phyloP scores from a whole-genome alignment of 1,140 invertebrate species.

The Planococcus citri region DNA sequence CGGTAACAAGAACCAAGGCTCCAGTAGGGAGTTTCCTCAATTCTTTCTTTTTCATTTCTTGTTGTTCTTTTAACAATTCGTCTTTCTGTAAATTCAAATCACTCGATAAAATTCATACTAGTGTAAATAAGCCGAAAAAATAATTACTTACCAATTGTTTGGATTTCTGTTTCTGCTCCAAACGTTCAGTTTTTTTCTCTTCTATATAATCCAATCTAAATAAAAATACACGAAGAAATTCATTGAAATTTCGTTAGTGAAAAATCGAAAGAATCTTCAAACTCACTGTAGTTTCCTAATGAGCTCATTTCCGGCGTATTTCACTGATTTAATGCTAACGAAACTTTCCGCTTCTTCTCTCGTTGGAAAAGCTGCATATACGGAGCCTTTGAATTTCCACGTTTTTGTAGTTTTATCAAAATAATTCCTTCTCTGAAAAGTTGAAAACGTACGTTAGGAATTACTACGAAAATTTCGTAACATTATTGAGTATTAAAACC shows the following conservation, averaged over 20 bases:
- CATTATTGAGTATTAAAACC: too few species aligned
- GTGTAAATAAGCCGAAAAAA: background rate
- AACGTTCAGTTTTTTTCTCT: constrained; percentile 53
- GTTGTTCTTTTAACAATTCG: constrained; percentile 32
- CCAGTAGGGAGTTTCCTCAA: constrained; percentile 45
- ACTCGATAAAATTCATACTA: too few species aligned
- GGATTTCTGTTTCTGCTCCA: constrained; percentile 43
- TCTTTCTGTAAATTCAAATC: constrained; percentile 31
- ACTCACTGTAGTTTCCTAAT: constrained; percentile 58
- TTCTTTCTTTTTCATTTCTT: constrained; percentile 31
- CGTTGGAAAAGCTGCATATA: constrained; percentile 71
- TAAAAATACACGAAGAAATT: background rate
- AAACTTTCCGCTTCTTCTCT: constrained; percentile 56
- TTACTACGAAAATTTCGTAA: too few species aligned
- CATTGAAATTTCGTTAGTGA: background rate
- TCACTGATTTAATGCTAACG: constrained; percentile 47
- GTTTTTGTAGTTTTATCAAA: constrained; percentile 49
- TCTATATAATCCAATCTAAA: constrained; percentile 47
- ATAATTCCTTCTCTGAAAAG: constrained; percentile 54
- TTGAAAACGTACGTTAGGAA: background rate
- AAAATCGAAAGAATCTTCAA: constrained; percentile 19
- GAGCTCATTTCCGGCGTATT: constrained; percentile 58
- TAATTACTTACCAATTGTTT: constrained; percentile 37
- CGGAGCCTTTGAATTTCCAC: constrained; percentile 71
- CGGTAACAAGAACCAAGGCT: constrained; percentile 51